Conservation (phyloP, 2,797 vertebrate species). For the Morus bassanus region DNA sequence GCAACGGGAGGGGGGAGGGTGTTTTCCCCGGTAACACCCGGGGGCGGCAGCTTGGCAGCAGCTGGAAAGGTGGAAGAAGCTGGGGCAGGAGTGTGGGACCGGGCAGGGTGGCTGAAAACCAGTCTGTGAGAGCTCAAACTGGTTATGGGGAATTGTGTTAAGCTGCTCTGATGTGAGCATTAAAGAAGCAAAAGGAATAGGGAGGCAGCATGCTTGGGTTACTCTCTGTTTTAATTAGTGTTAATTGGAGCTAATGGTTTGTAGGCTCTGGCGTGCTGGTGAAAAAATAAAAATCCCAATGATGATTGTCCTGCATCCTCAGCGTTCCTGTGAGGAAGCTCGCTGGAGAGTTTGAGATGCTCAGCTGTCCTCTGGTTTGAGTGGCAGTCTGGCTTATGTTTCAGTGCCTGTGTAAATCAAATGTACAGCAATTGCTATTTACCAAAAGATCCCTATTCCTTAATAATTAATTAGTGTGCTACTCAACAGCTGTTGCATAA, state of each 20-base stretch:
- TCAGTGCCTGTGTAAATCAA: background rate
- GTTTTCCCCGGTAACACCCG: no score
- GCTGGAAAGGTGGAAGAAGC: background rate
- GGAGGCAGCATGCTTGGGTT: background rate
- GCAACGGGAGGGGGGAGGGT: background rate
- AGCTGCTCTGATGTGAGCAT: background rate
- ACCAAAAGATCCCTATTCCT: background rate
- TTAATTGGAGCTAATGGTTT: background rate
- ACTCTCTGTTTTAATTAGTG: background rate
- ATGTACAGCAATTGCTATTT: rapidly evolving
- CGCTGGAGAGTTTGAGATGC: background rate
- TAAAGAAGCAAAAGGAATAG: background rate
- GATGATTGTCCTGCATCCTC: no score
- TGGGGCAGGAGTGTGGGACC: background rate
- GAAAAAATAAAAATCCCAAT: background rate
- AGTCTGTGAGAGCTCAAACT: background rate
- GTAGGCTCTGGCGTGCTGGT: background rate
- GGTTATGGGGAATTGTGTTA: background rate
- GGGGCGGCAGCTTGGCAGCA: background rate
- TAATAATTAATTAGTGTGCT: background rate
- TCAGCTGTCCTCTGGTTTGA: background rate
- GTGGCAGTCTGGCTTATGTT: background rate
- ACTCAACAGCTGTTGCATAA: background rate
- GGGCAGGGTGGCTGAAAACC: background rate
- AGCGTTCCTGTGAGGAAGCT: background rate